Evolutionary conservation across 2,888 invertebrate genomes (phyloP).

Genomic region (Ormia ochracea): DNA sequence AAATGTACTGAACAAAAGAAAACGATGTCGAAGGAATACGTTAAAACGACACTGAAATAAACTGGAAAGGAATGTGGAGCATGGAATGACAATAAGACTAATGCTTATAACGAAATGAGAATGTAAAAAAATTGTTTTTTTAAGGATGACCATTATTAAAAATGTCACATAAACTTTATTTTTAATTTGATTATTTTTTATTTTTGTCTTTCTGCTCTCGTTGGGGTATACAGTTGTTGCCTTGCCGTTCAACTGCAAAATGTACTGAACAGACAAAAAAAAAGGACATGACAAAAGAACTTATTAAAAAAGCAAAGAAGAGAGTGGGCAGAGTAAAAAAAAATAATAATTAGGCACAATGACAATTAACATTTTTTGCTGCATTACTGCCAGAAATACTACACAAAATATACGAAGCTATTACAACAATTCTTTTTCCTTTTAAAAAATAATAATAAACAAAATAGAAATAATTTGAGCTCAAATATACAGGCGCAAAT

Average conservation of each 20-base stretch:
- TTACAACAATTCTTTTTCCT: conserved; percentile 55
- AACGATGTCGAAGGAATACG: not conserved
- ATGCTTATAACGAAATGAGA: conserved; percentile 59
- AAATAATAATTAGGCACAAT: conserved; percentile 63
- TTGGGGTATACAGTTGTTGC: conserved; percentile 2
- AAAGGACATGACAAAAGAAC: conserved; percentile 36
- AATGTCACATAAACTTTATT: conserved; percentile 63
- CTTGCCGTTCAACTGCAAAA: not conserved
- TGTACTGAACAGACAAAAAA: conserved; percentile 1
- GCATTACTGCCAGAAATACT: conserved; percentile 25
- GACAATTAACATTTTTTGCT: conserved; percentile 61
- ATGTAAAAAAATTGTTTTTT: conserved; percentile 53
- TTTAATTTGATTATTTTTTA: conserved; percentile 60
- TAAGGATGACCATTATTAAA: conserved; percentile 63
- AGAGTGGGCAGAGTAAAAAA: conserved; percentile 11
- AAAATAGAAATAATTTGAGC: conserved; percentile 58
- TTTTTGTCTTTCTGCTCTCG: not conserved
- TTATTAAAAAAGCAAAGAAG: conserved; percentile 4
- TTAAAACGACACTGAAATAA: not conserved
- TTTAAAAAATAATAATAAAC: conserved; percentile 54
- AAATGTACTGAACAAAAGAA: conserved; percentile 3
- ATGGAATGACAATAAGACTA: conserved; percentile 60
- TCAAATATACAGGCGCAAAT: conserved; percentile 1
- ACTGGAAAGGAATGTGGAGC: conserved; percentile 19
- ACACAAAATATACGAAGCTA: conserved; percentile 20